Evolutionary conservation across 2,888 invertebrate species (phyloP).

Genomic region (Nomada fucata): DNA sequence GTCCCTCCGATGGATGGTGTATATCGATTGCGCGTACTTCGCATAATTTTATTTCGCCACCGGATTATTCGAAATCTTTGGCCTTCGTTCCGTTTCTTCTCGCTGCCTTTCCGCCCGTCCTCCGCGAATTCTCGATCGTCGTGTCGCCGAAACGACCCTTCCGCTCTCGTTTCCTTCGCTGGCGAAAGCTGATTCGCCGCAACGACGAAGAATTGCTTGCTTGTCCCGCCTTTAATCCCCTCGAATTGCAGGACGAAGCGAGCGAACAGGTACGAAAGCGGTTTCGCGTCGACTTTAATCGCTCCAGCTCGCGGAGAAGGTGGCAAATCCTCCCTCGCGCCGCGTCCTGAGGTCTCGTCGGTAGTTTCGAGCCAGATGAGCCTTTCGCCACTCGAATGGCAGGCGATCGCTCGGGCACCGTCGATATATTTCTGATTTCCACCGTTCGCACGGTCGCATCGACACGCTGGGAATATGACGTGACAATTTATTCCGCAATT

Average conservation of each 20-base stretch:
- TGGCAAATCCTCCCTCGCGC: conserved; percentile 17
- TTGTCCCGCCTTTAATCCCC: conserved; percentile 62
- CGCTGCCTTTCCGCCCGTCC: conserved; percentile 15
- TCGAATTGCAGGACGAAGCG: conserved; percentile 46
- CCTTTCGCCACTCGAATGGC: neutral
- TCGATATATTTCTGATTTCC: neutral
- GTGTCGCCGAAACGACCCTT: conserved; percentile 18
- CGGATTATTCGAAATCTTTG: neutral
- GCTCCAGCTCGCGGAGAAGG: conserved; percentile 24
- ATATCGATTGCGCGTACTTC: conserved; percentile 17
- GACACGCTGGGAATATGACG: neutral
- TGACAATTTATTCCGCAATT: neutral
- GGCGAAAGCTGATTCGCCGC: conserved; percentile 65
- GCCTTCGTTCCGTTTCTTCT: neutral
- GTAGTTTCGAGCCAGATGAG: conserved; percentile 8
- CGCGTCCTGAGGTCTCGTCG: conserved; percentile 16
- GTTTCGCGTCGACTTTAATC: conserved; percentile 59
- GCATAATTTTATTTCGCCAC: conserved; percentile 36
- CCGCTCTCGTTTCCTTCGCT: conserved; percentile 1
- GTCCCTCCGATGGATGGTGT: neutral
- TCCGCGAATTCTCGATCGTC: neutral
- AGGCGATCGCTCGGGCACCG: neutral
- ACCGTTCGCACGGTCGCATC: neutral
- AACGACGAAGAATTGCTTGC: conserved; percentile 53
- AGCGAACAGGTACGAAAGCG: conserved; percentile 43